phyloP scores from a whole-genome alignment of 2,113 vertebrate genomes.

The Otocyon megalotis region DNA sequence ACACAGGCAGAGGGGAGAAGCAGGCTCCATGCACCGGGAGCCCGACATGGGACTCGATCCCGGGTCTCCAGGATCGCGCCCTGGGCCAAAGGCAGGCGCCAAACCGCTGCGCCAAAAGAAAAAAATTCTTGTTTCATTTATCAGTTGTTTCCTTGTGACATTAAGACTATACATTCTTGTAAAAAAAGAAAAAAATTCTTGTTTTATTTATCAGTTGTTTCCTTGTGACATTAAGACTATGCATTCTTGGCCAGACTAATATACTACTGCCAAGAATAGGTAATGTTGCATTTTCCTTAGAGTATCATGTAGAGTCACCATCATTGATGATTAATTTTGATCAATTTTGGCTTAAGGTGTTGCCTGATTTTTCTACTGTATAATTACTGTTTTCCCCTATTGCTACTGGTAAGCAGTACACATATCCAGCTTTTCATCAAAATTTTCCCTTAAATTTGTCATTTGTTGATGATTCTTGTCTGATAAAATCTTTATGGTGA shows the following conservation, averaged over 20 bases:
- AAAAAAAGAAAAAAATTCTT: not conserved
- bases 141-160: not conserved
- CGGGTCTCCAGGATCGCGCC: too few relatives aligned
- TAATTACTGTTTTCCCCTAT: not conserved
- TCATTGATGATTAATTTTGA: not conserved
- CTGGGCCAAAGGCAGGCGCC: too few relatives aligned
- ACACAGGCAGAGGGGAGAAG: too few relatives aligned
- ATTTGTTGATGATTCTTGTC: not conserved
- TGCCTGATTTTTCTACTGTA: not conserved
- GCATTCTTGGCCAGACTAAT: not conserved
- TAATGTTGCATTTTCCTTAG: not conserved
- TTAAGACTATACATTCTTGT: not conserved
- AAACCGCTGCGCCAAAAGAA: too few relatives aligned
- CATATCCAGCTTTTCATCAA: not conserved
- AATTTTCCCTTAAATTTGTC: not conserved
- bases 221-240: not conserved
- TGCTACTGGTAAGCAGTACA: not conserved
- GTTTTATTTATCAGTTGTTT: not conserved
- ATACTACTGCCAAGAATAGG: slow-evolving; percentile 11
- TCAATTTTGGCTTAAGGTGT: not conserved
- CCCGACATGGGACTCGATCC: too few relatives aligned
- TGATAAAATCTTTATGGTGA: not conserved
- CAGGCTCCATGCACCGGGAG: too few relatives aligned
- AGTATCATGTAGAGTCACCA: not conserved
- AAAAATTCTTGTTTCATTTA: not conserved